Percentiles rank a stretch among this genome's conserved stretches.
Conservation (phyloP, 2,797 vertebrate genomes). For the Helicolenus hilgendorfi region DNA sequence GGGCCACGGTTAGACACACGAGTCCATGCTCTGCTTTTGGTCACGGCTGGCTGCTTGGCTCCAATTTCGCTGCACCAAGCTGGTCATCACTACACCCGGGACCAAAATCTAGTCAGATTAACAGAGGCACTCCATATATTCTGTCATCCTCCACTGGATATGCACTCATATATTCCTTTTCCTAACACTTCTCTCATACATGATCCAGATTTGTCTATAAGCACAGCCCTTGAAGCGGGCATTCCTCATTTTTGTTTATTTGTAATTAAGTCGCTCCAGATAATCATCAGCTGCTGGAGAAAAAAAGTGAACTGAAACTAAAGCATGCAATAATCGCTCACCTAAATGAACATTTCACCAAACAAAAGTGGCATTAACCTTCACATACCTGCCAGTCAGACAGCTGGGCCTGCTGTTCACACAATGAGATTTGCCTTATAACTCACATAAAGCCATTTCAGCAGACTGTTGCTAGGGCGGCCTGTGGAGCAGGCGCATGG, state of each 20-base stretch:
- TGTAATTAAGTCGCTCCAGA: background rate
- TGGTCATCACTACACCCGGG: slow-evolving; percentile 29
- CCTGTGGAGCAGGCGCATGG: background rate
- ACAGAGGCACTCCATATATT: slow-evolving; percentile 26
- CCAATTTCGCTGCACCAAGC: slow-evolving; percentile 18
- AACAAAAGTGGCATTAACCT: slow-evolving; percentile 44
- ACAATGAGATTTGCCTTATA: slow-evolving; percentile 23
- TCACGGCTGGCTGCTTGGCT: slow-evolving; percentile 32
- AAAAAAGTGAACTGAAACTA: background rate
- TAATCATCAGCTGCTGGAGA: background rate
- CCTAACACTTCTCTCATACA: background rate
- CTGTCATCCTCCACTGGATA: background rate
- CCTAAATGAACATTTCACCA: slow-evolving; percentile 6
- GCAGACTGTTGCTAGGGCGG: slow-evolving; percentile 21
- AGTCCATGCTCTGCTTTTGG: slow-evolving; percentile 11
- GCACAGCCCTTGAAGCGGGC: background rate
- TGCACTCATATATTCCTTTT: background rate
- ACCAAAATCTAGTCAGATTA: slow-evolving; percentile 35
- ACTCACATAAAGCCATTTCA: slow-evolving; percentile 20
- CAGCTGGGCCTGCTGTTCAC: slow-evolving; percentile 55
- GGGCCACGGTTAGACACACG: slow-evolving; percentile 25
- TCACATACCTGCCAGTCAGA: slow-evolving; percentile 27
- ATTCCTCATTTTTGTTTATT: background rate
- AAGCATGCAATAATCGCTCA: background rate
- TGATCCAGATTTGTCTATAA: background rate